Base-by-base conservation (phyloP, 2,113 vertebrate genomes). In the Brachionichthys hirsutus region DNA sequence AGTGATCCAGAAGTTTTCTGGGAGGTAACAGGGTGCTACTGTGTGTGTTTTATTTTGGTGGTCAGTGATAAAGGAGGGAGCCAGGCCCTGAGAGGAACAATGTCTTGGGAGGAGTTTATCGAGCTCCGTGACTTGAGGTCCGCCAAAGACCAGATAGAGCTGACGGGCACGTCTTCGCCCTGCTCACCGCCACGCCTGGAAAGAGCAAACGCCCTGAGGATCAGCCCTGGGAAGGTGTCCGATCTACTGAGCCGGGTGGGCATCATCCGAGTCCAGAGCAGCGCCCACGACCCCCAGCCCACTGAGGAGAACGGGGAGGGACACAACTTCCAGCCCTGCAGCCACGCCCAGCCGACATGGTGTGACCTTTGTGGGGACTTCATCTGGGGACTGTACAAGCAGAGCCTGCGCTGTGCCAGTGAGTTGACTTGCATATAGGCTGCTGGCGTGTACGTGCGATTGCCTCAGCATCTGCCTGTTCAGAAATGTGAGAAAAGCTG, bases 341-440 rank as follows among this genome's bases (percentile, higher is more conserved):
- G 93, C 72, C 92, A 94, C 55, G 87, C 91, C 38, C 92, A 93
- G 64, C 92, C 93, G 41, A 94, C 93, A 44, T 99, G 96, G 95
- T 99, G 97, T 52, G 97, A 99, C 83, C 92, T 97, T 78, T 98
- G 97, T 62, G 97, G 97, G 6, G 95, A 97, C 55, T 98, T 98
- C 88, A 94, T 99, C 86, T 99, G 96, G 97, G 96, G 96, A 40
- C 86, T 96, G 45, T 95, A 95, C 91, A 94, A 93, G 79, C 97
- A 95, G 90, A 94, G 93, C 60, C 93, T 99, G 75, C 95, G 94
- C 75, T 99, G 97, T 87, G 76, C 87, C 81, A 87, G 96, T 99
- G 90, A 94, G 93, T 89, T 4, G 20, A 19, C 52, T 38, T 48
- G 42, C 9, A 12, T 65, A 30, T 6, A 36, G 30, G 43, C 3